A percentile compares a stretch with the other conserved stretches of the same genome.
Conservation (phyloP, 2,113 vertebrate species). For the Epinephelus moara region DNA sequence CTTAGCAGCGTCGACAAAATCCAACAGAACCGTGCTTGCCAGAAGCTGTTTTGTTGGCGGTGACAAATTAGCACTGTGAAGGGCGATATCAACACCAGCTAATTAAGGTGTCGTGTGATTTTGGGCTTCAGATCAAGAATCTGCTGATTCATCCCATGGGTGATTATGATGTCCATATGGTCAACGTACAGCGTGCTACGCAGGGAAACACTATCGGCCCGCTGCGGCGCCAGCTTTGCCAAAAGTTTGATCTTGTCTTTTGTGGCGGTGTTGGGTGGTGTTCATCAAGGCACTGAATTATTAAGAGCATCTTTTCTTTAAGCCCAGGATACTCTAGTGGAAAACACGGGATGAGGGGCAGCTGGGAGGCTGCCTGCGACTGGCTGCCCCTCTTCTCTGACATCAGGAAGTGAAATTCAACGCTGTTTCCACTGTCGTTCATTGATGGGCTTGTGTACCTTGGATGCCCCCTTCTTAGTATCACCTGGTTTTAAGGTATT, state of each 20-base stretch:
- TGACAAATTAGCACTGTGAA: constrained; percentile 77
- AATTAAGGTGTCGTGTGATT: constrained; percentile 87
- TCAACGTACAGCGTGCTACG: constrained; percentile 79
- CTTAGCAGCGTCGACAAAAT: constrained; percentile 33
- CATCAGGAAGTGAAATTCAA: constrained; percentile 86
- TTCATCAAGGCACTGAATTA: constrained; percentile 88
- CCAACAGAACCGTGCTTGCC: constrained; percentile 52
- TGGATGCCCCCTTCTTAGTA: constrained; percentile 76
- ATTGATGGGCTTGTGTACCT: constrained; percentile 73
- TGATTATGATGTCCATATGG: constrained; percentile 88
- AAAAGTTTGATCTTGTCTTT: constrained; percentile 86
- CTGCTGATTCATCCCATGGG: constrained; percentile 84
- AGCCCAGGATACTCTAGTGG: constrained; percentile 79
- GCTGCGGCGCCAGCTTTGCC: constrained; percentile 69
- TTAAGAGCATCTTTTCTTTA: constrained; percentile 87
- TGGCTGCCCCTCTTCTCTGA: constrained; percentile 73
- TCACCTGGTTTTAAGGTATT: constrained; percentile 64
- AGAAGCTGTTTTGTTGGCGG: constrained; percentile 66
- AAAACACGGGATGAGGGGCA: constrained; percentile 86
- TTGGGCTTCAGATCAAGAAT: constrained; percentile 85
- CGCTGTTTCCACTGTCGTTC: constrained; percentile 82
- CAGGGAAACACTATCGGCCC: constrained; percentile 82
- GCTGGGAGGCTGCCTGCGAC: constrained; percentile 86
- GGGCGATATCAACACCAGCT: constrained; percentile 80
- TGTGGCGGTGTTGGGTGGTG: constrained; percentile 79